These are phyloP conservation scores for Strongylocentrotus purpuratus DNA, from an alignment of 35 echinoderm and acorn worm species.

Conservation along the genomic window DNA sequence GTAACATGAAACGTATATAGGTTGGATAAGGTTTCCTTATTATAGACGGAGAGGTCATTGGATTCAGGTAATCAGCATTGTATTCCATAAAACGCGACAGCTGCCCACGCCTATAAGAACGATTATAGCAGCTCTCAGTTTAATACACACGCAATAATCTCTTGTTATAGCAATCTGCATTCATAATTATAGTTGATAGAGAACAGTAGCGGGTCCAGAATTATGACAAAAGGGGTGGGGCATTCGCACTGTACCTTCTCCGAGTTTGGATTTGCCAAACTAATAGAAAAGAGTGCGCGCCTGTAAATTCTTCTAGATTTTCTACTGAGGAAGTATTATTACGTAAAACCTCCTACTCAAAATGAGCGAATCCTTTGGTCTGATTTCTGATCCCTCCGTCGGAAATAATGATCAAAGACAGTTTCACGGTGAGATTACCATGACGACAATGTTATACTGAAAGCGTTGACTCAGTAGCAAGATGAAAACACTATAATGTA, in stretches of 20 bases:
- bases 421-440: too few relatives aligned
- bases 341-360: too few relatives aligned
- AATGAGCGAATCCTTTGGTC: too few relatives aligned
- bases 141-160: background rate
- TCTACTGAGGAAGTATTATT: too few relatives aligned
- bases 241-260: background rate
- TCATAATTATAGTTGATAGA: too few relatives aligned
- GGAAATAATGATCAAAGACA: too few relatives aligned
- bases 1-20: conserved; percentile 4
- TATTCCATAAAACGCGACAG: background rate
- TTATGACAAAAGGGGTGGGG: background rate
- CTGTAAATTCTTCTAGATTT: too few relatives aligned
- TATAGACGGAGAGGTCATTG: background rate
- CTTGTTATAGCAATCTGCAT: background rate
- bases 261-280: background rate
- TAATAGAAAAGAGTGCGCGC: background rate
- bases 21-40: background rate
- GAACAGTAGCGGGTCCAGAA: background rate
- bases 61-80: background rate
- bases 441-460: too few relatives aligned
- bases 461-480: too few relatives aligned
- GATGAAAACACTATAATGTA: too few relatives aligned
- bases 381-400: too few relatives aligned
- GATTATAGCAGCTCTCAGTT: background rate
- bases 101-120: background rate